Base-by-base conservation (phyloP, 37 sponge, comb jelly and placozoan genomes). In the Haliclona indistincta region DNA sequence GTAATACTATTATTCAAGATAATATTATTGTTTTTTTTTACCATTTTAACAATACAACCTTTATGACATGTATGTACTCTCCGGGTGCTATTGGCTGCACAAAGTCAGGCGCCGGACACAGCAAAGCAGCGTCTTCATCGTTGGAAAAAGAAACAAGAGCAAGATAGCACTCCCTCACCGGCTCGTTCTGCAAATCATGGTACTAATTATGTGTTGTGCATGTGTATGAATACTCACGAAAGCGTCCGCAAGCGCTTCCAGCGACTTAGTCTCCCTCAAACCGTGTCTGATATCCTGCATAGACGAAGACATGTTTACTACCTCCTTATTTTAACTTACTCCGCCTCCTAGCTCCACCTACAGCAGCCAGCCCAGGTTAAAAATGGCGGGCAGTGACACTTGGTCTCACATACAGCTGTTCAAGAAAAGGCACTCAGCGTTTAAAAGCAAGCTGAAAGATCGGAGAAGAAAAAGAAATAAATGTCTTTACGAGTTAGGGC, bases 41-140 rank as follows among this genome's bases (percentile, higher is more conserved):
- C n/a, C n/a, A n/a, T n/a, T n/a, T n/a, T n/a, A n/a, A n/a, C n/a
- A n/a, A n/a, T n/a, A n/a, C n/a, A n/a, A 64, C 76, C 71, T 80
- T 29, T 42, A 70, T 80, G 30, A 70, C 26, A 63, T 80, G 80
- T 28, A 80, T 53, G 80, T 70, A 80, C 37, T 80, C 80, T 32
- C 71, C 64, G 3, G 35, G 20, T 2, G 30, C 26, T 32, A 80
- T 70, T 19, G 62, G 19, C 11, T 38, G 17, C 5, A 70, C 70
- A 43, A 69, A 80, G 23, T 35, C 7, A 33, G 61, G 60, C 11
- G 60, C 60, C 7, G 60, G 60, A 58, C 60, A 58, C n/a, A 25
- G 22, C 7, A 58, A 7, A n/a, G 60, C 60, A 25, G n/a, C n/a
- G 22, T 58, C 60, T n/a, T 58, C 60, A 6, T 58, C 60, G 6